A percentile compares a stretch with the other conserved stretches of the same genome.
Evolutionary conservation across 2,113 vertebrate genomes (phyloP).

Genomic region (Myiozetetes cayanensis): DNA sequence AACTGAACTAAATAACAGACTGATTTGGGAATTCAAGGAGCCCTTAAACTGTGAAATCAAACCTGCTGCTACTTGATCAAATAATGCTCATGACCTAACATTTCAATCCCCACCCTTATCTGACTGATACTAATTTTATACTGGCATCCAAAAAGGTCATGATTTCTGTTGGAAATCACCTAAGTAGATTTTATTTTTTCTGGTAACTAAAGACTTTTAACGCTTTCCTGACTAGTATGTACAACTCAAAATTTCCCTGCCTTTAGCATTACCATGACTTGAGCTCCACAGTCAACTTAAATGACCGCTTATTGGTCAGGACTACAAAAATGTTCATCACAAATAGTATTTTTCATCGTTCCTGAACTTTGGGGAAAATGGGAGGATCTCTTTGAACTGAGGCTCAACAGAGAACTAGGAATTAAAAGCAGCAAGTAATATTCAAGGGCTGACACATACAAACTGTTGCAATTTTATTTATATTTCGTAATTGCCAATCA

Average conservation of each 20-base stretch:
- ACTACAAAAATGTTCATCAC: background rate
- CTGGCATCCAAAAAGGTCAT: background rate
- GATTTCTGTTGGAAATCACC: background rate
- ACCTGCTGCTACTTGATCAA: constrained; percentile 1
- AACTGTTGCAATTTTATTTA: background rate
- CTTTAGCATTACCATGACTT: background rate
- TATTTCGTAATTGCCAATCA: background rate
- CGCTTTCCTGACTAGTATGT: background rate
- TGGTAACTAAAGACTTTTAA: background rate
- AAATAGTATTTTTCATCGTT: background rate
- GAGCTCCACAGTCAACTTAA: background rate
- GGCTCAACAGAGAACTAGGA: background rate
- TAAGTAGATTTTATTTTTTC: background rate
- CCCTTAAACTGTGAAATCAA: background rate
- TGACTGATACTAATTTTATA: constrained; percentile 48
- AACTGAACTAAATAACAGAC: background rate
- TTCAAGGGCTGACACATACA: background rate
- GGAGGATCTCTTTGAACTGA: background rate
- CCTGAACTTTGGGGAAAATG: background rate
- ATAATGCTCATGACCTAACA: background rate
- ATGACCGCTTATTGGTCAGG: background rate
- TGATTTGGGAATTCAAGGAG: background rate
- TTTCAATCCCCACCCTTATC: constrained; percentile 44
- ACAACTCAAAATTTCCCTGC: background rate
- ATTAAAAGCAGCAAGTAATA: background rate